Conservation (phyloP, 2,888 invertebrate species). For the Patella pellucida region DNA sequence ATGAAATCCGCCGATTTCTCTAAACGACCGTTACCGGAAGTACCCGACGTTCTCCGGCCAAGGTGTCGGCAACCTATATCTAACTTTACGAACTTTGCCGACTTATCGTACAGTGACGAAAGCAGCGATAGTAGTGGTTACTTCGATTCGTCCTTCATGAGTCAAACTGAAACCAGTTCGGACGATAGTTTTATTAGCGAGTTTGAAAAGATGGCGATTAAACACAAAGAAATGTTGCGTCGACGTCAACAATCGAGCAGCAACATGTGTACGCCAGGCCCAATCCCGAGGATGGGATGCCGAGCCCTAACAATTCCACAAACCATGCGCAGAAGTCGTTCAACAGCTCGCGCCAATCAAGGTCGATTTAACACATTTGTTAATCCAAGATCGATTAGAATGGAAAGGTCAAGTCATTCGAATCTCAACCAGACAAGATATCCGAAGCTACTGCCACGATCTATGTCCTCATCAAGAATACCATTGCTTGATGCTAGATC, state of each 20-base stretch:
- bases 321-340: not conserved
- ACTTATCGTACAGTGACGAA: not conserved
- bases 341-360: not conserved
- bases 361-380: not conserved
- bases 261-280: not conserved
- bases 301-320: not conserved
- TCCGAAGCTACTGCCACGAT: too few species aligned
- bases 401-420: too few species aligned
- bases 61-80: not conserved
- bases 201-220: not conserved
- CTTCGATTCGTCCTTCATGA: not conserved
- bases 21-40: not conserved
- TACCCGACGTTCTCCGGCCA: not conserved
- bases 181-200: not conserved
- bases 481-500: too few species aligned
- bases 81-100: not conserved
- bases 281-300: not conserved
- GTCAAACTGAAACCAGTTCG: not conserved
- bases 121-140: not conserved
- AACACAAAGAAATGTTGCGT: not conserved
- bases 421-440: too few species aligned
- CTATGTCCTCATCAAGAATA: too few species aligned
- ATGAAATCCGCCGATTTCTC: not conserved
- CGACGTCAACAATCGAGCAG: not conserved
- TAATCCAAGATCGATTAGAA: not conserved